Base-by-base conservation (phyloP, 2,797 vertebrate genomes). In the Ctenopoma multispine region DNA sequence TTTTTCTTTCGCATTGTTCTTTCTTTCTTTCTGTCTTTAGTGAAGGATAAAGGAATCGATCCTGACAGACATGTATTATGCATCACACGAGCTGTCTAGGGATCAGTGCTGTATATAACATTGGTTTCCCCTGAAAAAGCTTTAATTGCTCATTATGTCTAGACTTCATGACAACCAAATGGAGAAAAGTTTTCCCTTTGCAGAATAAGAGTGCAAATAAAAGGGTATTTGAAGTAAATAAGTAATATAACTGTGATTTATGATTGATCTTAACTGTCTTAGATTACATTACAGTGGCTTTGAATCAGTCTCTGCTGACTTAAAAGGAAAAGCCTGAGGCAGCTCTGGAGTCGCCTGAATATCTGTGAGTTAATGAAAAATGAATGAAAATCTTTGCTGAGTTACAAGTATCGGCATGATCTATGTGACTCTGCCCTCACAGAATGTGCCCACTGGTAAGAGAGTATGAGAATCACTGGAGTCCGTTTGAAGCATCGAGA, bases 1-100 rank as follows among this genome's bases (percentile, higher is more conserved):
- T 14, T 40, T 20, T 17, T 36, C 17, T 41, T 2, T 61, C 9
- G 65, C 24, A 63, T 47, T 63, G 11, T 13, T 75, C 15, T 66
- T 1, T 40, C 20, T 58, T 18, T 48, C 31, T 27, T 24, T 21
- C 23, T 67, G 69, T 54, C 24, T 51, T 46, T 44, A 43, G 63
- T 62, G 68, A 61, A 54, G 61, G 64, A 54, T 58, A 55, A 64
- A 64, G 41, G 23, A 44, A 55, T 41, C 49, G 6, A 69, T 69
- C 74, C 48, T 77, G 77, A 71, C 70, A 79, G 40, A 67, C 43
- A 75, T 85, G 72, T 49, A 68, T 82, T 75, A 73, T 79, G 61
- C 64, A 84, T 83, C 49, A 72, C 47, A 48, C 23, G 51, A 71
- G 65, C 62, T 38, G 61, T 70, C 29, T 43, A 10, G 51, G 23